phyloP scores from a whole-genome alignment of 1,140 invertebrate species.

The Acromyrmex echinatior region DNA sequence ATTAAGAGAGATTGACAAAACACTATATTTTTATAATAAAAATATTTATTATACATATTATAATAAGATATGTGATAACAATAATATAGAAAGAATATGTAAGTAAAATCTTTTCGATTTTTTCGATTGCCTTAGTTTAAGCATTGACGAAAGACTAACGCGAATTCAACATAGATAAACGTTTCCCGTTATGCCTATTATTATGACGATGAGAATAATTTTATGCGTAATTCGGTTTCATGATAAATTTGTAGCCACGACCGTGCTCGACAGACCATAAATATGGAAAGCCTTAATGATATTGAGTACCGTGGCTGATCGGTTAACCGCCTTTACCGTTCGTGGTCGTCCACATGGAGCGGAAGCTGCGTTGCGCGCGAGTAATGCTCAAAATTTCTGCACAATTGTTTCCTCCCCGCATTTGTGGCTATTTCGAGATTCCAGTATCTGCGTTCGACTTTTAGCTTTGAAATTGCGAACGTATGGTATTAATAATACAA shows the following conservation, averaged over 20 bases:
- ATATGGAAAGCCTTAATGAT: slow-evolving; percentile 59
- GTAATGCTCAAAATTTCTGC: slow-evolving; percentile 49
- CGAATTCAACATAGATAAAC: not conserved
- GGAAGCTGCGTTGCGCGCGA: slow-evolving; percentile 43
- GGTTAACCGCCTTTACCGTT: slow-evolving; percentile 55
- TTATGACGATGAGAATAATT: slow-evolving; percentile 42
- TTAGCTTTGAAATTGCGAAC: slow-evolving; percentile 13
- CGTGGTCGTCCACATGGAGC: slow-evolving; percentile 24
- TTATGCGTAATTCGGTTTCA: slow-evolving; percentile 20
- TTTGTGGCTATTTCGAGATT: slow-evolving; percentile 48
- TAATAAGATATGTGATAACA: not conserved
- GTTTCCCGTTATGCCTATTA: not conserved
- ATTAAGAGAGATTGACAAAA: not conserved
- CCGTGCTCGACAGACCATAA: slow-evolving; percentile 34
- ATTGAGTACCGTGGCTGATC: slow-evolving; percentile 58
- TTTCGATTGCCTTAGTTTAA: not conserved
- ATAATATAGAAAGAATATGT: not conserved
- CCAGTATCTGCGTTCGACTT: slow-evolving; percentile 13
- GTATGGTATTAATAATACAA: not conserved
- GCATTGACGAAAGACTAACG: not conserved
- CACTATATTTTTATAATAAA: not conserved
- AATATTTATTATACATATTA: not conserved
- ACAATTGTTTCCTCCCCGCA: slow-evolving; percentile 49
- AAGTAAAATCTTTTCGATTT: not conserved
- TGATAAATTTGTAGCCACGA: slow-evolving; percentile 27